Evolutionary conservation across 1,140 invertebrate genomes (phyloP).

Genomic region (Mya arenaria): DNA sequence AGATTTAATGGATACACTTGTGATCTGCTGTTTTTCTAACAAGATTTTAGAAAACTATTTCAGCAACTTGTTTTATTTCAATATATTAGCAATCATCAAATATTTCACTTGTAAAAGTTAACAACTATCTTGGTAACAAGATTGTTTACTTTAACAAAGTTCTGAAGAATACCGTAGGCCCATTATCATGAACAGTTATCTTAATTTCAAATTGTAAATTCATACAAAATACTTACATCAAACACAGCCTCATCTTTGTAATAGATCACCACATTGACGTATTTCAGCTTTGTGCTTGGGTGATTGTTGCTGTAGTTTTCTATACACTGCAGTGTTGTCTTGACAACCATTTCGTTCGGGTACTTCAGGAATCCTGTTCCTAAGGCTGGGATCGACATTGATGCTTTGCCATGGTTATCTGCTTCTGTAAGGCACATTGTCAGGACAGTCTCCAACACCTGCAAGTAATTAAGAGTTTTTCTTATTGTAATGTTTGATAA

Average conservation of each 20-base stretch:
- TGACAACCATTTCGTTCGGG: slow-evolving; percentile 25
- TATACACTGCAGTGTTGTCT: slow-evolving; percentile 32
- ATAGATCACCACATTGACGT: slow-evolving; percentile 32
- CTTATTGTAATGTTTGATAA: not conserved
- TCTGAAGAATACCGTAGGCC: no score
- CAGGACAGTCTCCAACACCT: slow-evolving; percentile 22
- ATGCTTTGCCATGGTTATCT: not conserved
- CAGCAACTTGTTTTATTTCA: no score
- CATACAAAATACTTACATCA: no score
- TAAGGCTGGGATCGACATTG: slow-evolving; percentile 28
- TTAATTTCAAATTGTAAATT: no score
- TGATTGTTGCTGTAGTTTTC: slow-evolving; percentile 33
- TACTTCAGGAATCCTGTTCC: slow-evolving; percentile 38
- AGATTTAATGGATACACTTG: no score
- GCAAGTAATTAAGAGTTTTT: not conserved
- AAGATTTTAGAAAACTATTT: no score
- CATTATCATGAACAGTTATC: no score
- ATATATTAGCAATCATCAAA: no score
- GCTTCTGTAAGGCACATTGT: slow-evolving; percentile 18
- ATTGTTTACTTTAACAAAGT: no score
- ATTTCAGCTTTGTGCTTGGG: slow-evolving; percentile 25
- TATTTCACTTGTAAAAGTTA: no score
- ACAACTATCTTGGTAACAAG: no score
- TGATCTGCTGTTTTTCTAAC: no score
- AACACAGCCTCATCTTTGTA: slow-evolving; percentile 23